These are phyloP conservation scores for Chloroceryle aenea DNA, from an alignment of 2,113 vertebrate species.

Conservation along the genomic window DNA sequence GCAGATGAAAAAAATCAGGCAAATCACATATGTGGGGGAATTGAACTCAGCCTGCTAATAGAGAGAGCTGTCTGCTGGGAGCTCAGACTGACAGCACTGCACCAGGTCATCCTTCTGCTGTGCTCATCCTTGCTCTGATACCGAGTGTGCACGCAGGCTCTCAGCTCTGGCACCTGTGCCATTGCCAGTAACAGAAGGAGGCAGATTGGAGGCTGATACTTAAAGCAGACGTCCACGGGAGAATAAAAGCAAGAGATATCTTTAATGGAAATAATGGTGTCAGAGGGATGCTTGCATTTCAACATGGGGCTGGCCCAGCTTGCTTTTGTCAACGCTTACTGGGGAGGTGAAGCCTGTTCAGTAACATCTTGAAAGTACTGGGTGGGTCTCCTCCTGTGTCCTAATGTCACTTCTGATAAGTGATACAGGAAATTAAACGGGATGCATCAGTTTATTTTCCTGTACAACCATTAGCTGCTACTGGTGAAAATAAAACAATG, in stretches of 20 bases:
- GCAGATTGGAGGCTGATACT: background rate
- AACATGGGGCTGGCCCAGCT: background rate
- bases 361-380: background rate
- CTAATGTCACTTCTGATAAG: background rate
- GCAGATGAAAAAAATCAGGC: background rate
- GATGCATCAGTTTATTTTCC: background rate
- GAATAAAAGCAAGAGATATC: background rate
- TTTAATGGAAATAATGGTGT: background rate
- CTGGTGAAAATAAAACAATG: slow-evolving; percentile 2
- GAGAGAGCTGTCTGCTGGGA: background rate
- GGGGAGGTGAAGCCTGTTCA: background rate
- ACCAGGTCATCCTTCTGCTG: background rate
- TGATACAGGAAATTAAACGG: background rate
- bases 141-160: fast-evolving
- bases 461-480: background rate
- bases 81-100: background rate
- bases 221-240: background rate
- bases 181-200: background rate
- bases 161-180: background rate
- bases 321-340: background rate
- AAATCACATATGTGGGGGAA: background rate
- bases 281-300: background rate
- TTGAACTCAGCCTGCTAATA: background rate
- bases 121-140: background rate
- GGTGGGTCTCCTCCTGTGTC: background rate